phyloP scores from a whole-genome alignment of 1,140 invertebrate genomes.

The Muscidifurax raptorellus region DNA sequence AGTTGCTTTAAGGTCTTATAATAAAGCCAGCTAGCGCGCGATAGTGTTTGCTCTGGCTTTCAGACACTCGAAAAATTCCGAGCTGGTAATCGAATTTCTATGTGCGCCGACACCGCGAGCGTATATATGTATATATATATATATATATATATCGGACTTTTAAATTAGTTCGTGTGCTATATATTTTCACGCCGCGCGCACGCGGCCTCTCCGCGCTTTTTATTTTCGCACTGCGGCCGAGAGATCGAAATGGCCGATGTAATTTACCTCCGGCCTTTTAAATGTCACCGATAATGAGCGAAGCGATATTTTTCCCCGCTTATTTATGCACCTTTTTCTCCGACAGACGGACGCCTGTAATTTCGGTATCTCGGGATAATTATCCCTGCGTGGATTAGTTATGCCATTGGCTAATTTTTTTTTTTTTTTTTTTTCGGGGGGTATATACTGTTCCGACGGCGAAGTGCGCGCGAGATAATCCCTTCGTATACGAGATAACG shows the following conservation, averaged over 20 bases:
- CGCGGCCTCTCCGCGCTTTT: background rate
- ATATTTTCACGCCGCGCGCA: background rate
- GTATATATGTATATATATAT: too few relatives aligned
- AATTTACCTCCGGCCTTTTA: constrained; percentile 6
- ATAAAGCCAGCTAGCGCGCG: background rate
- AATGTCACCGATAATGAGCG: background rate
- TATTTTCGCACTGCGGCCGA: background rate
- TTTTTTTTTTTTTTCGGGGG: background rate
- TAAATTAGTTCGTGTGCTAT: background rate
- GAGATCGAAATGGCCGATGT: constrained; percentile 13
- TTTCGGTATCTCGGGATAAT: background rate
- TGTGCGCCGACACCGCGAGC: background rate
- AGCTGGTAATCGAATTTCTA: background rate
- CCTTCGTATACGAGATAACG: background rate
- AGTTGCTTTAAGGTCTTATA: background rate
- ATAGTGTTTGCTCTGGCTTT: background rate
- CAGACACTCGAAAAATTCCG: background rate
- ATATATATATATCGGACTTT: constrained; percentile 7
- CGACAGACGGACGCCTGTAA: background rate
- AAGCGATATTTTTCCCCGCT: background rate
- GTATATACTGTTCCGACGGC: too few relatives aligned
- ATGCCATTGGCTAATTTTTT: too few relatives aligned
- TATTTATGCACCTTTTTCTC: too few relatives aligned
- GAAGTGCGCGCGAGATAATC: background rate
- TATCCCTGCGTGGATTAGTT: too few relatives aligned